These are phyloP conservation scores for Atta texana DNA, from an alignment of 1,140 invertebrate species.

Conservation along the genomic window DNA sequence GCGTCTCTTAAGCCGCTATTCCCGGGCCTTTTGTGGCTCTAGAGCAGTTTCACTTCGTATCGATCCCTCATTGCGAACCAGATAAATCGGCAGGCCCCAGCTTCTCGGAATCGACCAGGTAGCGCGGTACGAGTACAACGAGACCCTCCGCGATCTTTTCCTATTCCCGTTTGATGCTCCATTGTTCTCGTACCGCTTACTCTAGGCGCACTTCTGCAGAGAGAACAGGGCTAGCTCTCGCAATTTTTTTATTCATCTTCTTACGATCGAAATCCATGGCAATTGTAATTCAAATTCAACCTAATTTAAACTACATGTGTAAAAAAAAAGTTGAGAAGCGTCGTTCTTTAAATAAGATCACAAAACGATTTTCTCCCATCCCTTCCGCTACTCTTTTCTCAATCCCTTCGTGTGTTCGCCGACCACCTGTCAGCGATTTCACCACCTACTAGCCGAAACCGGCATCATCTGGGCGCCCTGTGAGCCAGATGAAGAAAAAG, in stretches of 20 bases:
- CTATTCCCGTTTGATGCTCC: slow-evolving; percentile 41
- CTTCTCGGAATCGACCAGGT: slow-evolving; percentile 81
- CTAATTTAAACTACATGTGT: background rate
- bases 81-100: slow-evolving; percentile 79
- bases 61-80: slow-evolving; percentile 79
- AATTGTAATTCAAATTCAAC: background rate
- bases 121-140: slow-evolving; percentile 70
- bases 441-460: slow-evolving; percentile 43
- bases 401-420: background rate
- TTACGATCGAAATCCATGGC: background rate
- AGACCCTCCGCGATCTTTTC: slow-evolving; percentile 10
- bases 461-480: slow-evolving; percentile 53
- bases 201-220: background rate
- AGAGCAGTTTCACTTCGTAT: slow-evolving; percentile 62
- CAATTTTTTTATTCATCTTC: background rate
- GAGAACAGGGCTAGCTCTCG: background rate
- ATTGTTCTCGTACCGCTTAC: slow-evolving; percentile 33
- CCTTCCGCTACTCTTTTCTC: background rate
- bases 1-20: background rate
- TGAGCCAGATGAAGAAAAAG: slow-evolving; percentile 9
- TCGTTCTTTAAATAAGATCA: background rate
- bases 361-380: slow-evolving; percentile 20
- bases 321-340: background rate
- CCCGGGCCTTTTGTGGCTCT: slow-evolving; percentile 40
- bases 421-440: slow-evolving; percentile 65